Evolutionary conservation across 2,113 vertebrate species (phyloP).

Genomic region (Corydoras sp.): DNA sequence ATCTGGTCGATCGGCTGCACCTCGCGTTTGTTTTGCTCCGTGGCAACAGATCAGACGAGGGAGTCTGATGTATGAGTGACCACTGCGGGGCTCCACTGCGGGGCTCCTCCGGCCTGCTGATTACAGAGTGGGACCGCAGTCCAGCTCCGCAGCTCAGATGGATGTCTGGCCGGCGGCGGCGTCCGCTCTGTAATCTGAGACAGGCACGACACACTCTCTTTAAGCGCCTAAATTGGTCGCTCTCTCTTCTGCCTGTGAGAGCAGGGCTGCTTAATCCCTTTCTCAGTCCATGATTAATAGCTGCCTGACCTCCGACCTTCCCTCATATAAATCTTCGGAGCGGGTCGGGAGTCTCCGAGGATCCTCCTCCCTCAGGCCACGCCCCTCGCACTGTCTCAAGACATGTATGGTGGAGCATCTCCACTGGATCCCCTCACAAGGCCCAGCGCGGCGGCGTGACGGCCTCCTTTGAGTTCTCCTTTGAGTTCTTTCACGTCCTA

Average conservation of each 20-base stretch:
- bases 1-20: no score
- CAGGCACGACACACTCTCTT: conserved; percentile 60
- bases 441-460: neutral
- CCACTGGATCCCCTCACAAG: no score
- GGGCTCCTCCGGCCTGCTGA: no score
- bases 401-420: conserved; percentile 23
- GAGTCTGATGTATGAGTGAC: no score
- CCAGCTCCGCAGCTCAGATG: conserved; percentile 38
- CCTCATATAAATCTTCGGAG: conserved; percentile 56
- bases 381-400: conserved; percentile 28
- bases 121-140: no score
- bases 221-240: conserved; percentile 56
- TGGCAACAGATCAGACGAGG: no score
- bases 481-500: conserved; percentile 46
- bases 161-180: conserved; percentile 51
- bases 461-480: conserved; percentile 23
- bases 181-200: conserved; percentile 62
- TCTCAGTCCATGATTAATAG: conserved; percentile 65
- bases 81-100: no score
- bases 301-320: conserved; percentile 61
- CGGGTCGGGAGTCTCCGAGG: conserved; percentile 45
- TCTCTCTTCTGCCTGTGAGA: conserved; percentile 55
- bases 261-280: conserved; percentile 62
- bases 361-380: conserved; percentile 39
- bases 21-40: no score